These are phyloP conservation scores for Thalpophila matura DNA, from an alignment of 2,888 invertebrate species.

Conservation along the genomic window DNA sequence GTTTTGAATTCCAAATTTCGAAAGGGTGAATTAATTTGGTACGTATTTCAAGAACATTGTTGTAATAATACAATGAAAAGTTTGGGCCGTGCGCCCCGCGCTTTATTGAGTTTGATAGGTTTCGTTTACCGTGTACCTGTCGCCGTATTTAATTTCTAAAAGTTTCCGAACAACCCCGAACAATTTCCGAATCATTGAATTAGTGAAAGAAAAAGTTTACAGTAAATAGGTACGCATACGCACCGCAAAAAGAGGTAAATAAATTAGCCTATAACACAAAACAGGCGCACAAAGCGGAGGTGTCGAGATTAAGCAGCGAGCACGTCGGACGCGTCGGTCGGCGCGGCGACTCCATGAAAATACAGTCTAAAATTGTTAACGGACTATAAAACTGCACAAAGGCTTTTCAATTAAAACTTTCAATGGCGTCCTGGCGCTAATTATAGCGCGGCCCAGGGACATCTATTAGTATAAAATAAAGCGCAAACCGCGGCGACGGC, in stretches of 20 bases:
- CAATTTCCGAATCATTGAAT: conserved; percentile 47
- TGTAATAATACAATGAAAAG: conserved; percentile 75
- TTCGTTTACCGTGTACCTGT: conserved; percentile 52
- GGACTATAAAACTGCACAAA: conserved; percentile 88
- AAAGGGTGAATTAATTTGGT: conserved; percentile 87
- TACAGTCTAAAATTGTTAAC: conserved; percentile 84
- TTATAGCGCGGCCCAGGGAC: conserved; percentile 82
- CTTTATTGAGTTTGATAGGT: conserved; percentile 68
- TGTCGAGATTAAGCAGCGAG: conserved; percentile 75
- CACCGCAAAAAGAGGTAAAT: conserved; percentile 6
- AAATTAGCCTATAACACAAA: conserved; percentile 6
- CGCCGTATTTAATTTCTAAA: conserved; percentile 50
- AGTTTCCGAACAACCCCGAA: conserved; percentile 32
- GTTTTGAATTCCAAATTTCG: conserved; percentile 84
- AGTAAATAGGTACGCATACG: conserved; percentile 4
- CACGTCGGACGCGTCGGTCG: conserved; percentile 20
- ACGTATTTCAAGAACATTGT: conserved; percentile 75
- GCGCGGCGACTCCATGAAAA: conserved; percentile 71
- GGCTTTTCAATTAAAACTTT: conserved; percentile 90
- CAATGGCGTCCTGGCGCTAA: conserved; percentile 86
- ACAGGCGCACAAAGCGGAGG: conserved; percentile 63
- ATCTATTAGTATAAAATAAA: conserved; percentile 88
- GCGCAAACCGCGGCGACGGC: conserved; percentile 76
- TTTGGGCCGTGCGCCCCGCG: conserved; percentile 62
- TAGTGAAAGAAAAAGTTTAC: conserved; percentile 31